These are phyloP conservation scores for Odontomyia ornata DNA, from an alignment of 2,888 invertebrate genomes.

Conservation along the genomic window DNA sequence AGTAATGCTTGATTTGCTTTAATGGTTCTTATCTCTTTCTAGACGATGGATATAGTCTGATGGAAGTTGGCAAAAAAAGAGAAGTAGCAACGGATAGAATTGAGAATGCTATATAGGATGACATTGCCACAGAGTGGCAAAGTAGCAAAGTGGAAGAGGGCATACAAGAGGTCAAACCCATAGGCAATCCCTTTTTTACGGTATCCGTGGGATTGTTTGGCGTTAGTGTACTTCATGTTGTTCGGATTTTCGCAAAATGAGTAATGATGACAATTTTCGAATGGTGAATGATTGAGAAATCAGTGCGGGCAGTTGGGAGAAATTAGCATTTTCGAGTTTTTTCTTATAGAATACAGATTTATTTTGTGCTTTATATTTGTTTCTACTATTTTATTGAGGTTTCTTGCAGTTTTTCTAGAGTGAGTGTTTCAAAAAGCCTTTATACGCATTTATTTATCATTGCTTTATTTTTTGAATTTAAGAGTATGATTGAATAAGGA, in stretches of 20 bases:
- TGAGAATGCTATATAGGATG: neutral
- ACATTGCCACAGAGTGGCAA: constrained; percentile 10
- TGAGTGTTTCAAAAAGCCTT: too few species aligned
- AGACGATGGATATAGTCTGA: constrained; percentile 25
- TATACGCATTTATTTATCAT: too few species aligned
- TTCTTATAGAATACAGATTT: too few species aligned
- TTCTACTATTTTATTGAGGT: too few species aligned
- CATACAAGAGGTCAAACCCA: constrained; percentile 25
- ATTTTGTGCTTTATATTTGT: too few species aligned
- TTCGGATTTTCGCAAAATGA: constrained; percentile 9
- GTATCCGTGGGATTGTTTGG: neutral
- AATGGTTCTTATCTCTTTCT: constrained; percentile 48
- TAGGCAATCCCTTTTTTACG: constrained; percentile 31
- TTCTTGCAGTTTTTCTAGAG: too few species aligned
- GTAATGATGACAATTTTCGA: constrained; percentile 1
- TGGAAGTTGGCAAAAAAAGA: neutral
- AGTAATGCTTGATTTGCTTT: constrained; percentile 50
- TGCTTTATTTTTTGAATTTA: too few species aligned
- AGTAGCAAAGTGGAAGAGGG: constrained; percentile 15
- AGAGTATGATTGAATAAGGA: too few species aligned
- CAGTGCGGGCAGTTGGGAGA: too few species aligned
- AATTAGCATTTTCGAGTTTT: too few species aligned
- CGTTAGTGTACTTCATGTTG: neutral
- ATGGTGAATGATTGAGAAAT: too few species aligned
- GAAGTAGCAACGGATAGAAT: neutral